Base-by-base conservation (phyloP, 2,888 invertebrate species). In the Parelbella ahira region DNA sequence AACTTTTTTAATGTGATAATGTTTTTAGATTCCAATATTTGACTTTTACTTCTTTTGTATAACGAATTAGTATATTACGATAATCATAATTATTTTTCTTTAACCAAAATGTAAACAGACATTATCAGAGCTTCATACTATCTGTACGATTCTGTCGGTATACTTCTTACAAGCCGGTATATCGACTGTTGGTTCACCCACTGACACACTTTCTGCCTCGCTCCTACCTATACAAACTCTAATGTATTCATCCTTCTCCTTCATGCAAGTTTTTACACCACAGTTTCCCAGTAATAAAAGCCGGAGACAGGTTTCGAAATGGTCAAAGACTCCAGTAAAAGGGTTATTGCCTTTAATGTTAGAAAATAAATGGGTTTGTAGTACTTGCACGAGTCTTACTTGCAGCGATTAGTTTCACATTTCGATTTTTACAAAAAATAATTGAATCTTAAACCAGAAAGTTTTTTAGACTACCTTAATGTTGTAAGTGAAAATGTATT, bases 151-250 rank as follows among this genome's bases (percentile, higher is more conserved):
- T 28, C 7, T 28, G 7, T 12, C 8, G 11, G 11, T 28, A 27
- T 23, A 12, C 21, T 38, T 11, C 21, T 21, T 34, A 29, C 29
- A 42, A 42, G 34, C 36, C 34, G 42, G 34, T 42, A 34, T 34
- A 29, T 21, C 34, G 18, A 29, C 34, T 34, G 34, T 42, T 21
- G 18, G 36, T 29, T 42, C 68, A 76, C 81, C 82, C 68, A 84
- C 77, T 84, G 69, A 83, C 84, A 83, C 64, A 80, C 62, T 68
- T 78, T 54, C 69, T 60, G 62, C 61, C 56, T 72, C 73, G 30
- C 63, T 63, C 68, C 29, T 51, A 44, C 44, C 5, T 4, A 18
- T 3, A 11, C 24, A 30, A 47, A 42, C 37, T 23, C 25, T 5
- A 4, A 48, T 64, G 49, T 11, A 20, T 43, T 51, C 45, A 29